phyloP scores from a whole-genome alignment of 2,797 vertebrate species.

The Bovichtus variegatus region DNA sequence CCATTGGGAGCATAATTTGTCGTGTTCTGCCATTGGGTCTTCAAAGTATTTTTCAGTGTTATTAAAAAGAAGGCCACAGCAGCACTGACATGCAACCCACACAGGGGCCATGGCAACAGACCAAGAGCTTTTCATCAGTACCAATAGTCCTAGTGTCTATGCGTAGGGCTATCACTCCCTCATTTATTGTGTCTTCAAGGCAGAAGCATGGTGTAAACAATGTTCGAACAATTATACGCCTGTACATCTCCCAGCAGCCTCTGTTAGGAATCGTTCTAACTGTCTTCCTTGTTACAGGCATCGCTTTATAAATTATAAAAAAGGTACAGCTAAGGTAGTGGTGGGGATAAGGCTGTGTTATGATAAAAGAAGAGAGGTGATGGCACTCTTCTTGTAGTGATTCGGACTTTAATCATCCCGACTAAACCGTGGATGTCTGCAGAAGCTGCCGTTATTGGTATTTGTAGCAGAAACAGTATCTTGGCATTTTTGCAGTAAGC shows the following conservation, averaged over 20 bases:
- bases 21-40: constrained; percentile 60
- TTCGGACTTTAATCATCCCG: constrained; percentile 57
- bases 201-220: constrained; percentile 75
- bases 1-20: constrained; percentile 49
- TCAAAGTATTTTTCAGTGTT: constrained; percentile 71
- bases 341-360: constrained; percentile 26
- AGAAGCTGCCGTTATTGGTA: constrained; percentile 19
- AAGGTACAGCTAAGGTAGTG: constrained; percentile 33
- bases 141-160: constrained; percentile 68
- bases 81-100: constrained; percentile 72
- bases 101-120: constrained; percentile 76
- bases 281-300: constrained; percentile 59
- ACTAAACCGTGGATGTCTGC: constrained; percentile 23
- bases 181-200: constrained; percentile 79
- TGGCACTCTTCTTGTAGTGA: constrained; percentile 20
- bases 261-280: constrained; percentile 60
- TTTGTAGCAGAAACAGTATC: constrained; percentile 45
- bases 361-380: constrained; percentile 52
- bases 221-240: constrained; percentile 74
- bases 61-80: constrained; percentile 70
- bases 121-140: constrained; percentile 76
- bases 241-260: constrained; percentile 63
- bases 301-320: constrained; percentile 58
- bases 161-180: constrained; percentile 66
- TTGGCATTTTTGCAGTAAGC: constrained; percentile 37